Evolutionary conservation across 2,113 vertebrate species (phyloP), one percentile per base, ranked within the genome.

Genomic region (Lasiurus borealis): DNA sequence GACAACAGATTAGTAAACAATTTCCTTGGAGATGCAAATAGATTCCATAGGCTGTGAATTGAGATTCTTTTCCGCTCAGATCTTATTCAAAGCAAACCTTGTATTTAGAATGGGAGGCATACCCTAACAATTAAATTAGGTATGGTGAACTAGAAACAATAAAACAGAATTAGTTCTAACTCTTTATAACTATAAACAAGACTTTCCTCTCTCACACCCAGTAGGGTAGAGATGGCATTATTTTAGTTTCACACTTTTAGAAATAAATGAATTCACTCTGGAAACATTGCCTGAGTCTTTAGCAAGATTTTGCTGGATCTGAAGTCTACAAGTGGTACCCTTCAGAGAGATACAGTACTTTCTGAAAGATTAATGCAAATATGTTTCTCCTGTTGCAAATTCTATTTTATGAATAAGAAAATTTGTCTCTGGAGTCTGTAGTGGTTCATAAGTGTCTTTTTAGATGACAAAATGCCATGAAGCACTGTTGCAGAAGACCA

Each of bases 1-100:
- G 93, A 88, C 86, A 76, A 73, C 34, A 78, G 68, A 92, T 40
- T 76, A 82, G 62, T n/a, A 92, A 95, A 97, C 88, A 29, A 5
- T 97, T 77, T 91, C 92, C 77, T 90, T 84, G 66, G 89, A 89
- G 95, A 98, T 81, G 94, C 84, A 95, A 93, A 92, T 71, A 89
- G 66, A 76, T 96, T 95, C 75, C 68, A 40, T 15, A 0, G 0
- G 57, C 91, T 96, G 72, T 93, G 88, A 78, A 86, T 91, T 77
- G 81, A 69, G 50, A 73, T 64, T 94, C 77, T 92, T 94, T 75
- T 77, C 57, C 77, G 80, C 88, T 96, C 69, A 44, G 95, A 95
- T 36, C 93, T 97, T 91, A 92, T 77, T 96, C 64, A 93, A 92
- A 97, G 94, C 52, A 95, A 54, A 93, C 73, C n/a, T 48, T 92